Base-by-base conservation (phyloP, 2,888 invertebrate species). In the Belgica antarctica region DNA sequence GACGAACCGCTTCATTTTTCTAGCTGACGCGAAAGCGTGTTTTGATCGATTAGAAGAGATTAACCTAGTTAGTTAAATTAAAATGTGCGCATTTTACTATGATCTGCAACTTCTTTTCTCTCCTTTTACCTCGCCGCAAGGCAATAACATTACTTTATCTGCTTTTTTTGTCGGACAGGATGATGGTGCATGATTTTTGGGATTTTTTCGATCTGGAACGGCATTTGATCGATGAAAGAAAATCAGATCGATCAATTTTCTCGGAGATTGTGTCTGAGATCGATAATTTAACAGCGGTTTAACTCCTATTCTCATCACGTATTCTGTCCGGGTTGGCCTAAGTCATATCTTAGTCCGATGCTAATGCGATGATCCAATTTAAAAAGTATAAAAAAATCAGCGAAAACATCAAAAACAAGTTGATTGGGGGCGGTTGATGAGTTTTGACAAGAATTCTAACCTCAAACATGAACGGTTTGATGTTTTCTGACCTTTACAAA, bases 21-120 rank as follows among this genome's bases (percentile, higher is more conserved):
- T 41, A 28, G n/a, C 28, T 22, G 4, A 61, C 15, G 61, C 25
- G 27, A 61, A 57, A 57, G 17, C 57, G 25, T 17, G n/a, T 61
- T 3, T 61, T 27, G 61, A 61, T 61, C n/a, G 61, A 61, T 61
- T 25, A 5, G 10, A 61, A n/a, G 25, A 61, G 61, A 61, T 61
- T 61, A 61, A 61, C 61, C 61, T 15, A 61, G 25, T 22, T 57
- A 24, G 5, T 4, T 19, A 2, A 22, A 22, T 19, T 57, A n/a
- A 41, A 41, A 41, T 31, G 31, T 31, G 31, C 31, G 31, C 31
- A 31, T 31, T 31, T 31, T 10, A 7, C 10, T 31, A 31, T 31
- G 31, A 31, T 41, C 10, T 41, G 41, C 41, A 41, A 10, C n/a
- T 41, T 41, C 10, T 41, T 10, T 15, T n/a, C n/a, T n/a, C n/a